phyloP scores from a whole-genome alignment of 2,888 invertebrate species.

The Hyppa rectilinea region DNA sequence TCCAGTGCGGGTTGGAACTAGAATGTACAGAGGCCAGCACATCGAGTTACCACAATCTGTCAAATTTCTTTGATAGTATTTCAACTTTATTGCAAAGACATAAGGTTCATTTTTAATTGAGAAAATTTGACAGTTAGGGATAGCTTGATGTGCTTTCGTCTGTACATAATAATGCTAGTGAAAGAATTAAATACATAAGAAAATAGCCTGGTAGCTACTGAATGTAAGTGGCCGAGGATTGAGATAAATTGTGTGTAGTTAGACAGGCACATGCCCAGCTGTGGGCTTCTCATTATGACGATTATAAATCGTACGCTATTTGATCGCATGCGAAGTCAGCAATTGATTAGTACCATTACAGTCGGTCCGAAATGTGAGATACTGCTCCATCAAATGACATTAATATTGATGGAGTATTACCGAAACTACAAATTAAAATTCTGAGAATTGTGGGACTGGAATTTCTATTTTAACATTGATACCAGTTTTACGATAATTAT shows the following conservation, averaged over 20 bases:
- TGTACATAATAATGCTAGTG: too few relatives aligned
- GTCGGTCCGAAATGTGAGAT: background rate
- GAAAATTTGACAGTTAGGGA: too few relatives aligned
- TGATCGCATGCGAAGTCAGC: background rate
- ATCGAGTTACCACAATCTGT: too few relatives aligned
- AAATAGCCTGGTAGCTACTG: background rate
- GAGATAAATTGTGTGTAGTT: background rate
- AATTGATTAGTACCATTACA: background rate
- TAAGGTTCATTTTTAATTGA: too few relatives aligned
- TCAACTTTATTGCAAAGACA: too few relatives aligned
- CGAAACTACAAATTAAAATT: conserved; percentile 1
- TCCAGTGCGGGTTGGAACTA: too few relatives aligned
- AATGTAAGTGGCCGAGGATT: background rate
- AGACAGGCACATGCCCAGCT: background rate
- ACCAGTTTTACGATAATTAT: background rate
- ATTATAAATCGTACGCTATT: background rate
- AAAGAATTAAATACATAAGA: background rate
- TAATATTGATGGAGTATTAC: background rate
- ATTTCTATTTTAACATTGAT: background rate
- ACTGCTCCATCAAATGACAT: conserved; percentile 1
- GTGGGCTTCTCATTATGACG: background rate
- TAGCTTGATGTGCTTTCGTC: too few relatives aligned
- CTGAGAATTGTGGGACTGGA: background rate
- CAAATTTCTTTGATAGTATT: too few relatives aligned
- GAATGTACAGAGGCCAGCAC: too few relatives aligned